Percentiles rank a stretch among this genome's conserved stretches.
Conservation (phyloP, 1,140 invertebrate species). For the Drosophila nigromelanica region DNA sequence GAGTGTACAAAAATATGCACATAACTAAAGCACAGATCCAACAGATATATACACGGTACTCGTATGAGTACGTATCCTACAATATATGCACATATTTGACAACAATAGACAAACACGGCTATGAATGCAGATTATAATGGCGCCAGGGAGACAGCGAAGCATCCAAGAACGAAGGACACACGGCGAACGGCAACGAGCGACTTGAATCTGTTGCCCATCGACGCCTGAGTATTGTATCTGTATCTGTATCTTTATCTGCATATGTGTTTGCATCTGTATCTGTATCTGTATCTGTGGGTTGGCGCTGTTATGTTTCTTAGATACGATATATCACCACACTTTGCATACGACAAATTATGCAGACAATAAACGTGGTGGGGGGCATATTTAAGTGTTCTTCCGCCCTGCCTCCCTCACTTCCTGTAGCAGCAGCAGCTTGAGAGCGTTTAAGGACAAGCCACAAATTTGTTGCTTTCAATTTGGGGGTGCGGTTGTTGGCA, state of each 20-base stretch:
- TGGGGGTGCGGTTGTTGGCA: conserved; percentile 7
- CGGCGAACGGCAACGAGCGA: conserved; percentile 2
- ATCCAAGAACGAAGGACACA: conserved; percentile 10
- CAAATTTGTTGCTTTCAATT: conserved; percentile 11
- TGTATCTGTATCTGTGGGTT: conserved; percentile 1
- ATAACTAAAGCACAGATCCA: conserved; percentile 69
- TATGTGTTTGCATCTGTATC: conserved; percentile 5
- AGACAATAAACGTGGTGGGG: conserved; percentile 32
- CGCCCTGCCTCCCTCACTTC: neutral
- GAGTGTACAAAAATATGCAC: conserved; percentile 64
- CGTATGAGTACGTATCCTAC: conserved; percentile 17
- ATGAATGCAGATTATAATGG: conserved; percentile 69
- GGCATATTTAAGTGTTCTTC: conserved; percentile 3
- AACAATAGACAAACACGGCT: conserved; percentile 40
- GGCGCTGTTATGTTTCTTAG: conserved; percentile 22
- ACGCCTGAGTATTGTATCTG: conserved; percentile 46
- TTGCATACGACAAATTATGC: conserved; percentile 65
- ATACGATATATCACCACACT: conserved; percentile 38
- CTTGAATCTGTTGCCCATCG: conserved; percentile 6
- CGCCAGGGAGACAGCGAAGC: conserved; percentile 25
- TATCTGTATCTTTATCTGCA: conserved; percentile 20
- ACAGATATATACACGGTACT: conserved; percentile 32
- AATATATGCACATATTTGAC: conserved; percentile 57
- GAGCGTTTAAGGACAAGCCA: conserved; percentile 22
- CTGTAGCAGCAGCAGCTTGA: conserved; percentile 10